phyloP scores from a whole-genome alignment of 2,797 vertebrate species.

The Syngnathus acus region DNA sequence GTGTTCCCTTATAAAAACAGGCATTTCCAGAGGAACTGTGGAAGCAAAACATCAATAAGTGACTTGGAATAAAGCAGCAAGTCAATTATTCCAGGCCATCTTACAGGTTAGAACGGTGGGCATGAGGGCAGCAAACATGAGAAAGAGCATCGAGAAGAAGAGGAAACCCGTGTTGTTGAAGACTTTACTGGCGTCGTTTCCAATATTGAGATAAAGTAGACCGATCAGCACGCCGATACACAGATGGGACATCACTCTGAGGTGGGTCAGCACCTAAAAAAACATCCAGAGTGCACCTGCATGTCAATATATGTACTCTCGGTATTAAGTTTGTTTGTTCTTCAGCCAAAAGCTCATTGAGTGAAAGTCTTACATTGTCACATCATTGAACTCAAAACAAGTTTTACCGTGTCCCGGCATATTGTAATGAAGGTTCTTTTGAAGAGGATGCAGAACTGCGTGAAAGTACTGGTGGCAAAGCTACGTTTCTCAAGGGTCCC shows the following conservation, averaged over 20 bases:
- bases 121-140: constrained; percentile 97
- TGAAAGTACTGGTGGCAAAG: constrained; percentile 89
- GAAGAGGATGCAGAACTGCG: constrained; percentile 97
- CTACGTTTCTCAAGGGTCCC: constrained; percentile 91
- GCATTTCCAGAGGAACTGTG: constrained; percentile 95
- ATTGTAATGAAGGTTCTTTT: constrained; percentile 91
- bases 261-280: constrained; percentile 88
- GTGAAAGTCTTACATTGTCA: too few species aligned
- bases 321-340: too few species aligned
- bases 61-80: constrained; percentile 15
- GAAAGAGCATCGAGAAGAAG: constrained; percentile 99
- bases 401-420: constrained; percentile 85
- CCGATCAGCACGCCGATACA: constrained; percentile 91
- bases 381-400: not conserved
- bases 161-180: constrained; percentile 99
- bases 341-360: too few species aligned
- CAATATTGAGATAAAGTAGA: constrained; percentile 93
- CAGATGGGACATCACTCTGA: constrained; percentile 92
- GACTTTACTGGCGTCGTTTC: constrained; percentile 93
- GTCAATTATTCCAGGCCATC: constrained; percentile 25
- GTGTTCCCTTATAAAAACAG: constrained; percentile 90
- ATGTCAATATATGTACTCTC: too few species aligned
- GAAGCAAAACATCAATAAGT: constrained; percentile 22
- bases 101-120: constrained; percentile 97
- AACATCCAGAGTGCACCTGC: constrained; percentile 5